Evolutionary conservation across 2,797 vertebrate species (phyloP).

Genomic region (Phataginus tricuspis): DNA sequence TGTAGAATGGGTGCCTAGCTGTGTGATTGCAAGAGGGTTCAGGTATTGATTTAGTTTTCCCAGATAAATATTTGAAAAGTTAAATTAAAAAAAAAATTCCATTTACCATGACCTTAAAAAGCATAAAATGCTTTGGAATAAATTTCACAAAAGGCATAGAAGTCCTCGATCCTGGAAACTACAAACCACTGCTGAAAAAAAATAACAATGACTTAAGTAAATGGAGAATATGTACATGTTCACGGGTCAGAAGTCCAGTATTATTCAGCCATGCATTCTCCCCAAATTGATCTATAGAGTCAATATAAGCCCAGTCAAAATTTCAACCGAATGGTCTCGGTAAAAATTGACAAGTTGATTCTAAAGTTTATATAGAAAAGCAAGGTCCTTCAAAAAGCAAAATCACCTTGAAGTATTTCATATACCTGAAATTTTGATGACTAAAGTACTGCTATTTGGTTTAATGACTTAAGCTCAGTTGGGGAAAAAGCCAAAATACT

Average conservation of each 20-base stretch:
- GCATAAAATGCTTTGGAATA: background rate
- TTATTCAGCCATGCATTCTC: background rate
- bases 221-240: background rate
- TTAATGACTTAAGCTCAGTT: background rate
- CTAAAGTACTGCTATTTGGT: background rate
- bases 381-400: background rate
- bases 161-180: background rate
- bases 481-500: background rate
- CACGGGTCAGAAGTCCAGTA: background rate
- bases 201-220: background rate
- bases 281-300: background rate
- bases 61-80: background rate
- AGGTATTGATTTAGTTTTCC: background rate
- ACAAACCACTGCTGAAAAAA: background rate
- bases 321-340: background rate
- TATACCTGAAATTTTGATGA: background rate
- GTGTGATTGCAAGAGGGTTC: background rate
- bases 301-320: background rate
- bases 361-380: conserved; percentile 1
- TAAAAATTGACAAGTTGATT: background rate
- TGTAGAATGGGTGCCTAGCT: background rate
- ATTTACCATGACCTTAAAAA: background rate
- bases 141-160: background rate
- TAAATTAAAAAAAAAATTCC: background rate
- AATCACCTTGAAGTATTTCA: background rate